Evolutionary conservation across 1,140 invertebrate species (phyloP).

Genomic region (Drosophila varians): DNA sequence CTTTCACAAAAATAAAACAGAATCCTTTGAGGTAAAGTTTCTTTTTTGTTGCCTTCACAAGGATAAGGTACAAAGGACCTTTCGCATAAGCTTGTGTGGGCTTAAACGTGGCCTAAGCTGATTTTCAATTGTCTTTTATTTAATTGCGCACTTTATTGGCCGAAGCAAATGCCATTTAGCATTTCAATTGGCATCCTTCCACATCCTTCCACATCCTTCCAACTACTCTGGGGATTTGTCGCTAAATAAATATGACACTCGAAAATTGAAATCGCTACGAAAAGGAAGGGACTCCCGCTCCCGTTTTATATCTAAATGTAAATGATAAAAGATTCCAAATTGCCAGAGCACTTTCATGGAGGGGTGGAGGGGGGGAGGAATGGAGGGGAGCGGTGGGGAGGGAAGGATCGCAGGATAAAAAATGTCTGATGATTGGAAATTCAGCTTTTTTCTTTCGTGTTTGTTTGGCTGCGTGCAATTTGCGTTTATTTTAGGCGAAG

Average conservation of each 20-base stretch:
- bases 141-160: constrained; percentile 28
- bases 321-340: constrained; percentile 65
- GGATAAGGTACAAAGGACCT: background rate
- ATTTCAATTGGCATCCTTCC: constrained; percentile 23
- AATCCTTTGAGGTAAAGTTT: constrained; percentile 17
- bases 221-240: background rate
- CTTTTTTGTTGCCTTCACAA: background rate
- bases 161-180: constrained; percentile 12
- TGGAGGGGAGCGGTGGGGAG: too few relatives aligned
- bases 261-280: constrained; percentile 16
- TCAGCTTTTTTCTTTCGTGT: constrained; percentile 7
- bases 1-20: constrained; percentile 18
- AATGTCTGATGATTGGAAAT: constrained; percentile 37
- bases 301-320: constrained; percentile 27
- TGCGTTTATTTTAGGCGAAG: constrained; percentile 55
- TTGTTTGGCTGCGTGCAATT: constrained; percentile 36
- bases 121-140: constrained; percentile 2
- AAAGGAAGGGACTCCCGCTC: background rate
- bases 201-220: background rate
- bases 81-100: background rate
- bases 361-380: background rate
- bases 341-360: constrained; percentile 28
- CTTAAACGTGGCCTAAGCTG: too few relatives aligned
- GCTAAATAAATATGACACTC: constrained; percentile 43
- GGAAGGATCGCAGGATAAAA: background rate